Base-by-base conservation (phyloP, 37 sponge, comb jelly and placozoan species). In the Tethya wilhelma region DNA sequence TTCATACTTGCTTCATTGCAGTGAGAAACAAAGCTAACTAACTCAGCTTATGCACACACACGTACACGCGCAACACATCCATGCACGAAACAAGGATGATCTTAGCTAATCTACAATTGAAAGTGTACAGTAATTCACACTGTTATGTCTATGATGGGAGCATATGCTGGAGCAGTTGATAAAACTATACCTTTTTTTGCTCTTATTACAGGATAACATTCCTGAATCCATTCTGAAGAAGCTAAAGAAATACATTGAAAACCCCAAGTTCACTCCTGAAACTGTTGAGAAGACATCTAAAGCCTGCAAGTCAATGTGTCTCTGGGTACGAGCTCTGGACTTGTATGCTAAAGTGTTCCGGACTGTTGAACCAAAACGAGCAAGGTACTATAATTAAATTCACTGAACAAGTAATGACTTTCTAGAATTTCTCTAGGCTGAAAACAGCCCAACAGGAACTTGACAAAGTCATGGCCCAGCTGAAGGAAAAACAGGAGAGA, bases 201-300 rank as follows among this genome's bases (percentile, higher is more conserved):
- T 23, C 38, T 5, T 38, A 33, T 1, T 64, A 1, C 76, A 93
- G 91, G 91, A 94, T 49, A 99, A 99, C 67, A 99, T 99, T 32
- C 77, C 97, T 23, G 99, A 99, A 5, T 72, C 83, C 36, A 73
- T 80, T 25, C 81, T 96, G 65, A 92, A 87, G 80, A 99, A 96
- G 74, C 89, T 99, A 40, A 96, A 99, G 89, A 96, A 94, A 84
- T 99, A 99, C 84, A 88, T 99, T 57, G 99, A 99, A 53, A 96
- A 99, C 75, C 97, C 97, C 17, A 94, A 92, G 68, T 99, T 99
- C 84, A 43, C 75, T 5, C 95, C 95, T 32, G 99, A 96, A 28
- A 86, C 87, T 17, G 97, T 99, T 28, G 91, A 90, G 65, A 99
- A 90, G 85, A 94, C 93, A 26, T 96, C 97, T 11, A 91, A 87